Conservation (phyloP, 2,113 vertebrate genomes). For the Dicerorhinus sumatrensis region DNA sequence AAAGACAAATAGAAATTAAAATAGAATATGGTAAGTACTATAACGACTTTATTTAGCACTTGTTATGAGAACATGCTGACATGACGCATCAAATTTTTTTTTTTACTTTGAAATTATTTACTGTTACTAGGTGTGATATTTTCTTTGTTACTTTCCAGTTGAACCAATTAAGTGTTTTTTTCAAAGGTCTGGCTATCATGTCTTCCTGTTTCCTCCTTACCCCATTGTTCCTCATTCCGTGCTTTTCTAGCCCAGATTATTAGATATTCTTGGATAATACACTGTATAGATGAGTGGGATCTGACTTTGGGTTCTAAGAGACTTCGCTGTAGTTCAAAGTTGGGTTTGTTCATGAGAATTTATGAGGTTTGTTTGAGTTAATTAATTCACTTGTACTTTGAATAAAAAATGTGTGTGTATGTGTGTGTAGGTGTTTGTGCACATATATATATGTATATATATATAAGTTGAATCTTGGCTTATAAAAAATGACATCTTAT, state of each 20-base stretch:
- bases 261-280: neutral
- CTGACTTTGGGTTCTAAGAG: neutral
- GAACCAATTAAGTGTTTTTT: neutral
- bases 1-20: neutral
- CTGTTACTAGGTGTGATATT: neutral
- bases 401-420: neutral
- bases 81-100: neutral
- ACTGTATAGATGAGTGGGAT: neutral
- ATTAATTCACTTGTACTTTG: neutral
- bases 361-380: neutral
- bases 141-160: neutral
- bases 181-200: neutral
- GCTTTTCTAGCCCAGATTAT: neutral
- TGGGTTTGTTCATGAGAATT: neutral
- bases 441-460: neutral
- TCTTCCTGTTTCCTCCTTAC: neutral
- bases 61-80: neutral
- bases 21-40: neutral
- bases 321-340: neutral
- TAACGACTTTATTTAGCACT: no score
- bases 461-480: neutral
- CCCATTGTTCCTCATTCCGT: neutral
- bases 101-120: neutral
- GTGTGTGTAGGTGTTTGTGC: neutral
- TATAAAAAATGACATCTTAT: neutral